Percentiles rank a stretch among this genome's conserved stretches.
These are phyloP conservation scores for Pachyuromys duprasi DNA, from an alignment of 2,797 vertebrate species.

Conservation along the genomic window DNA sequence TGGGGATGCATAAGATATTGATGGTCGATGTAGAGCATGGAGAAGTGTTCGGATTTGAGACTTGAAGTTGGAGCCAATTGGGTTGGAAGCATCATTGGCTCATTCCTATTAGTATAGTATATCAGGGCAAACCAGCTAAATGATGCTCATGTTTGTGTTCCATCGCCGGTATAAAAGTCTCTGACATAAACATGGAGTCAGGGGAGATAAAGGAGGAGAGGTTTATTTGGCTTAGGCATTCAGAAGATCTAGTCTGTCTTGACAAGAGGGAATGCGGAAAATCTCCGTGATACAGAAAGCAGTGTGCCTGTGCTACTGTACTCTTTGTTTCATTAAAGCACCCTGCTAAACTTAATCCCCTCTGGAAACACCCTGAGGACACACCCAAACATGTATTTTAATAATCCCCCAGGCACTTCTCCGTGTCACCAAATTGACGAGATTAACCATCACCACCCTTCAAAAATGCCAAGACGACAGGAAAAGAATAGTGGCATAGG, in stretches of 20 bases:
- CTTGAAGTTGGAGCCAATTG: not conserved
- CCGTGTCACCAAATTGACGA: not conserved
- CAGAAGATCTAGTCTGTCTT: not conserved
- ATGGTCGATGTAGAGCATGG: not conserved
- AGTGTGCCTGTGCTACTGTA: not conserved
- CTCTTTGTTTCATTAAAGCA: not conserved
- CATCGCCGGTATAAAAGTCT: not conserved
- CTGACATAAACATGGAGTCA: not conserved
- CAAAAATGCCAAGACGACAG: not conserved
- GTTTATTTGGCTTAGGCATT: not conserved
- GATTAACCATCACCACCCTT: not conserved
- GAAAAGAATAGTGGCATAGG: not conserved
- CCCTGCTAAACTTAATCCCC: not conserved
- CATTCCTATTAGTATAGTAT: not conserved
- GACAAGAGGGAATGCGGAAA: not conserved
- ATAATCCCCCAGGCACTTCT: not conserved
- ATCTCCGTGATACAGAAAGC: too few relatives aligned
- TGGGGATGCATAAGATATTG: not conserved
- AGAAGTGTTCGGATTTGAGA: not conserved
- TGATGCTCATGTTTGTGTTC: not conserved
- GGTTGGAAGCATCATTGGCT: not conserved
- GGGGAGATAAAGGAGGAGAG: not conserved
- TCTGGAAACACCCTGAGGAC: not conserved
- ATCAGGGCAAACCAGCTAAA: not conserved
- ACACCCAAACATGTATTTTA: not conserved